Percentiles rank a stretch among this genome's conserved stretches.
Evolutionary conservation across 1,140 invertebrate species (phyloP).

Genomic region (Proctacanthus coquilletti): DNA sequence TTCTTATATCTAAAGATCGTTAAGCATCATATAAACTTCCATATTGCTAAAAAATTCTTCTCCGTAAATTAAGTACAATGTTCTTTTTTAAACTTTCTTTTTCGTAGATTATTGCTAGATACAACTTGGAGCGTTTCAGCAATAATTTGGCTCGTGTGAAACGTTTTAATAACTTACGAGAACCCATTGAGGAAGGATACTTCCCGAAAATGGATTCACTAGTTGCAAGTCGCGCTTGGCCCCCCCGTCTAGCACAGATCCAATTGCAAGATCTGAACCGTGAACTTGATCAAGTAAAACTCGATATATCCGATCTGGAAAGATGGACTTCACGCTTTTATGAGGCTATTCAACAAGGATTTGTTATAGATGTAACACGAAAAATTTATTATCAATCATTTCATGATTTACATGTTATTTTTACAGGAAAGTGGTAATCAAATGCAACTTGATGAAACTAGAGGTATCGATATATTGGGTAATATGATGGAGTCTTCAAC

Average conservation of each 20-base stretch:
- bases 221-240: conserved; percentile 34
- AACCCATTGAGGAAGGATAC: conserved; percentile 37
- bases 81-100: conserved; percentile 1
- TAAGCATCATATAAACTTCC: too few relatives aligned
- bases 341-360: conserved; percentile 48
- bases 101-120: conserved; percentile 32
- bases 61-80: background rate
- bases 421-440: conserved; percentile 17
- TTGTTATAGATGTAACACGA: conserved; percentile 32
- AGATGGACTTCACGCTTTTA: conserved; percentile 52
- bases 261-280: conserved; percentile 42
- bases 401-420: background rate
- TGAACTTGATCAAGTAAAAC: conserved; percentile 39
- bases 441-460: conserved; percentile 31
- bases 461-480: conserved; percentile 35
- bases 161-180: conserved; percentile 31
- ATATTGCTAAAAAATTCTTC: background rate
- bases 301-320: conserved; percentile 49
- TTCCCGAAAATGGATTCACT: conserved; percentile 38
- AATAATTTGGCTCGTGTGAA: conserved; percentile 31
- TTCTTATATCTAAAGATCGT: conserved; percentile 37
- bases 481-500: conserved; percentile 31
- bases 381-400: background rate
- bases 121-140: conserved; percentile 38
- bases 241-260: conserved; percentile 33